These are phyloP conservation scores for Apotomis capreana DNA, from an alignment of 2,888 invertebrate species.

Conservation along the genomic window DNA sequence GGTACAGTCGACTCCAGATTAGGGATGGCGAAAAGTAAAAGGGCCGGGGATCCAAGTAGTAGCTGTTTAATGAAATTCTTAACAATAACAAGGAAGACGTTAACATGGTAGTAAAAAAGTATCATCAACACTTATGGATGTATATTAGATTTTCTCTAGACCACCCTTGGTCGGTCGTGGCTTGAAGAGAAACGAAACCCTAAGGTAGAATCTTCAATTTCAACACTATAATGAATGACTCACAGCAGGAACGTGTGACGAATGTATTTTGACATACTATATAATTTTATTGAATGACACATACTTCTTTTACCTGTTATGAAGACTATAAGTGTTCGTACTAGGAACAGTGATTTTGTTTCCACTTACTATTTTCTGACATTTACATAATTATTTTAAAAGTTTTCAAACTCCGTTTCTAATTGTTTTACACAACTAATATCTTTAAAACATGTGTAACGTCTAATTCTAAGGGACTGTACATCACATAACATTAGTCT, in stretches of 20 bases:
- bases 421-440: no score
- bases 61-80: background rate
- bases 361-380: background rate
- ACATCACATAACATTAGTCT: background rate
- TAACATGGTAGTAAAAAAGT: no score
- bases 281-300: slow-evolving; percentile 11
- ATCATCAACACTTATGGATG: no score
- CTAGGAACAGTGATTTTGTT: background rate
- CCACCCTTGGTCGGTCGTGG: no score
- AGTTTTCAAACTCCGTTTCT: no score
- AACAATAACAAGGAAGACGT: background rate
- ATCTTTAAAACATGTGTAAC: no score
- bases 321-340: background rate
- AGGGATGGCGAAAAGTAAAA: background rate
- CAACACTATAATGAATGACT: background rate
- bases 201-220: no score
- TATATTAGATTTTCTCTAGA: no score
- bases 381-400: no score
- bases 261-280: background rate
- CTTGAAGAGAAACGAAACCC: no score
- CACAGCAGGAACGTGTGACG: background rate
- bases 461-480: background rate
- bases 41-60: no score
- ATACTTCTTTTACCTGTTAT: slow-evolving; percentile 11
- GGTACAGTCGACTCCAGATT: slow-evolving; percentile 16